These are phyloP conservation scores for Hedya salicella DNA, from an alignment of 2,888 invertebrate species.

Conservation along the genomic window DNA sequence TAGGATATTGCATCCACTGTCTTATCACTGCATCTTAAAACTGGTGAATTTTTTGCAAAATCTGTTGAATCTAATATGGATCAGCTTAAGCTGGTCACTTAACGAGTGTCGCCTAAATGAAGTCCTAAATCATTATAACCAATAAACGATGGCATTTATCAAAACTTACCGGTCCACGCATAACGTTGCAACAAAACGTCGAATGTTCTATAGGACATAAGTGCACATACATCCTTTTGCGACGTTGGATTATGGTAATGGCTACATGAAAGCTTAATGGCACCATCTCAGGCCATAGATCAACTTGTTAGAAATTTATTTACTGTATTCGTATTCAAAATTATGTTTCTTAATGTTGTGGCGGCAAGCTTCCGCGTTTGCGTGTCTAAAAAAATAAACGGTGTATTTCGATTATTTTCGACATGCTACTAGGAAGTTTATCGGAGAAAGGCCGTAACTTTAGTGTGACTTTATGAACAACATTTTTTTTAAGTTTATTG, in stretches of 20 bases:
- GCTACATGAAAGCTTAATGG: slow-evolving; percentile 41
- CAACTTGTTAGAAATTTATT: slow-evolving; percentile 44
- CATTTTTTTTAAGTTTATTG: neutral
- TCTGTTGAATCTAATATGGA: slow-evolving; percentile 19
- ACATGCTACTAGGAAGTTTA: neutral
- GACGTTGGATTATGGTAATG: slow-evolving; percentile 20
- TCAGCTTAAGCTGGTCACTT: slow-evolving; percentile 41
- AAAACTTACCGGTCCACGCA: slow-evolving; percentile 32
- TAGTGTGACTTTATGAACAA: neutral
- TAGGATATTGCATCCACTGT: too few relatives aligned
- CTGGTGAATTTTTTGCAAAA: neutral
- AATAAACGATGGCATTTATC: slow-evolving; percentile 49
- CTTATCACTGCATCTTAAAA: neutral
- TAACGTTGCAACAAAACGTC: slow-evolving; percentile 1
- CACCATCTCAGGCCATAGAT: slow-evolving; percentile 32
- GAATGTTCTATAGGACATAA: neutral
- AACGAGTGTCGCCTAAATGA: slow-evolving; percentile 49
- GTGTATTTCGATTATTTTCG: slow-evolving; percentile 16
- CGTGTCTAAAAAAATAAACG: slow-evolving; percentile 25
- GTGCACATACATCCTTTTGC: slow-evolving; percentile 8
- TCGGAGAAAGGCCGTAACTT: neutral
- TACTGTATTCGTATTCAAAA: slow-evolving; percentile 44
- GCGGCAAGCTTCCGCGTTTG: slow-evolving; percentile 32
- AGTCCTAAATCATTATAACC: slow-evolving; percentile 53
- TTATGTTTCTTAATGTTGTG: slow-evolving; percentile 43